phyloP scores from a whole-genome alignment of 2,888 invertebrate species.

The Pristionchus maxplancki region DNA sequence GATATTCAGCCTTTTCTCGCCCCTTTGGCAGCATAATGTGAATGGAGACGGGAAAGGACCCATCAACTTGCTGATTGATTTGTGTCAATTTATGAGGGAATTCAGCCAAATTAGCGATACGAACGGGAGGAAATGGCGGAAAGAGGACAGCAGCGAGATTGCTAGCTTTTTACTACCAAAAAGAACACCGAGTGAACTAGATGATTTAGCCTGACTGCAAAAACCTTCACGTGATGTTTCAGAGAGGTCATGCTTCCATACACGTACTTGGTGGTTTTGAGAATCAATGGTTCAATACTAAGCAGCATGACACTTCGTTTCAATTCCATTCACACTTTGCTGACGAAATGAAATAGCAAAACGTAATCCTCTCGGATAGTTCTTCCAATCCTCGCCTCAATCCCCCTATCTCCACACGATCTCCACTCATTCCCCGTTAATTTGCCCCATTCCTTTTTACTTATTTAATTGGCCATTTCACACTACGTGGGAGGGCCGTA shows the following conservation, averaged over 20 bases:
- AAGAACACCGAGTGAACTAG: too few species aligned
- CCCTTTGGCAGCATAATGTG: conserved; percentile 20
- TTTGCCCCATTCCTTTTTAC: not conserved
- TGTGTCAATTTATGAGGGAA: not conserved
- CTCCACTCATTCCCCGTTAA: not conserved
- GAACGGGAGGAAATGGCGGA: not conserved
- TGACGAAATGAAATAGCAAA: not conserved
- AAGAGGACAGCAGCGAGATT: not conserved
- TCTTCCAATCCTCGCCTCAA: not conserved
- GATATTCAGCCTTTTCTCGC: conserved; percentile 31
- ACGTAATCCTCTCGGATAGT: not conserved
- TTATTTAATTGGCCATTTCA: not conserved
- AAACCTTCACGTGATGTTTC: not conserved
- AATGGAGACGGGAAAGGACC: conserved; percentile 6
- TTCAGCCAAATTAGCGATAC: not conserved
- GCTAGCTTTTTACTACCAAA: not conserved
- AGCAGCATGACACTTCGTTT: not conserved
- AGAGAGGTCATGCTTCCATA: too few species aligned
- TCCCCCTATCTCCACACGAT: not conserved
- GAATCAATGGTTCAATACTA: not conserved
- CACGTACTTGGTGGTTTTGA: not conserved
- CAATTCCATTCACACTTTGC: not conserved
- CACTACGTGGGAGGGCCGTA: conserved; percentile 2
- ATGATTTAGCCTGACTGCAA: not conserved
- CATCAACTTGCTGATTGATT: not conserved